Evolutionary conservation across 2,888 invertebrate species (phyloP), one percentile per base, ranked within the genome.

Genomic region (Pelosia muscerda): DNA sequence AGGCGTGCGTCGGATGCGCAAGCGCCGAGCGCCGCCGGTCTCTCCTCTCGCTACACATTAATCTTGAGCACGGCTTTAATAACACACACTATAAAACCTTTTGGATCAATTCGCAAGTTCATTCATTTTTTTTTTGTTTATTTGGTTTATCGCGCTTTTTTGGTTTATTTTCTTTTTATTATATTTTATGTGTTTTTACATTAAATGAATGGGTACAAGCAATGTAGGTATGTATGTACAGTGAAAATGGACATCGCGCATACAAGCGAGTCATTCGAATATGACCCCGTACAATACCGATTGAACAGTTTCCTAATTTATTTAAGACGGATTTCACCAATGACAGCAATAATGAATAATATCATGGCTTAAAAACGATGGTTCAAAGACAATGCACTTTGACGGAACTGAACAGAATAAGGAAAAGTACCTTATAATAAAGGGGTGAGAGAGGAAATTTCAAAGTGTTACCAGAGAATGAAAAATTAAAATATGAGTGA

Each of bases 41-140:
- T 68, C 75, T 75, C 68, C 75, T 81, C 81, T 78, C 78, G 77
- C 74, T 81, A 79, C 78, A 79, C 78, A 81, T 79, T 82, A 77
- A 76, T 76, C 74, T 73, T 58, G 63, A 78, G 68, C 75, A 77
- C 71, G 68, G 70, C 71, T 78, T 77, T 82, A 82, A 79, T 79
- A 81, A 76, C 79, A 73, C 71, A 74, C 61, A 67, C 66, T 69
- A 75, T 75, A 69, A 61, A 69, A 69, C 80, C 70, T 77, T 79
- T 73, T 75, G 79, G 73, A 77, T 65, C 75, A 69, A 74, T 75
- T 73, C 61, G 56, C 25, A 13, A 68, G 61, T 59, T 68, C 56
- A 63, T 60, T 56, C 31, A 61, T 71, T 28, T 59, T 2, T 42
- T 9, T 23, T 42, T 26, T 49, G 19, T 49, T 61, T 55, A 23